Conservation (phyloP, 2,888 invertebrate species). For the Aleiodes testaceus region DNA sequence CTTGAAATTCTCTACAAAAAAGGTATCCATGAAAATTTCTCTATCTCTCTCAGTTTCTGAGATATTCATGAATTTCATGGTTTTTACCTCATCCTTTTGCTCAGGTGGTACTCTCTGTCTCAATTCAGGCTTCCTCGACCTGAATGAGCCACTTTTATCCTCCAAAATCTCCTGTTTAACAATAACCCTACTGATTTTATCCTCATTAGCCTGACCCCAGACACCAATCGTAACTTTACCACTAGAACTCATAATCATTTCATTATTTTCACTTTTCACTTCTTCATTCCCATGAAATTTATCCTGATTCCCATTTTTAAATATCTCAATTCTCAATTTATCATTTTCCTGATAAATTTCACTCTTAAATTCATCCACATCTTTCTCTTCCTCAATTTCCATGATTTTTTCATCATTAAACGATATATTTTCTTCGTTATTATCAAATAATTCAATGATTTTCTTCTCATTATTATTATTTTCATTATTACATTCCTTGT, state of each 20-base stretch:
- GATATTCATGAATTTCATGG: not conserved
- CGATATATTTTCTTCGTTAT: constrained; percentile 34
- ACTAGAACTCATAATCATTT: constrained; percentile 27
- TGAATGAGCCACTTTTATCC: constrained; percentile 43
- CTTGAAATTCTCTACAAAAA: too few relatives aligned
- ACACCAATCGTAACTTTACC: constrained; percentile 51
- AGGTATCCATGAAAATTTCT: too few relatives aligned
- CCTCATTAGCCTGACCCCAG: constrained; percentile 39
- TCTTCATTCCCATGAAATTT: not conserved
- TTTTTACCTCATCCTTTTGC: constrained; percentile 57
- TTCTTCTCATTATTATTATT: not conserved
- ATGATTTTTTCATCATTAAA: not conserved
- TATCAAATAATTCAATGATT: too few relatives aligned
- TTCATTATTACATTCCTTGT: constrained; percentile 24
- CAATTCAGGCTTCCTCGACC: constrained; percentile 54
- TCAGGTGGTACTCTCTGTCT: constrained; percentile 57
- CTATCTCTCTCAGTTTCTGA: too few relatives aligned
- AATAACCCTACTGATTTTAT: constrained; percentile 41
- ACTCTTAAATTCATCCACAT: constrained; percentile 43
- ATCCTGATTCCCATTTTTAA: not conserved
- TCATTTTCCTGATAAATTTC: not conserved
- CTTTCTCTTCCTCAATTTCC: constrained; percentile 23
- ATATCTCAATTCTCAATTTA: not conserved
- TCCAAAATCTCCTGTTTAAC: constrained; percentile 36
- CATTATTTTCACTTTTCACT: not conserved